A percentile compares a stretch with the other conserved stretches of the same genome.
Evolutionary conservation across 2,113 vertebrate species (phyloP).

Genomic region (Ciconia stormi): DNA sequence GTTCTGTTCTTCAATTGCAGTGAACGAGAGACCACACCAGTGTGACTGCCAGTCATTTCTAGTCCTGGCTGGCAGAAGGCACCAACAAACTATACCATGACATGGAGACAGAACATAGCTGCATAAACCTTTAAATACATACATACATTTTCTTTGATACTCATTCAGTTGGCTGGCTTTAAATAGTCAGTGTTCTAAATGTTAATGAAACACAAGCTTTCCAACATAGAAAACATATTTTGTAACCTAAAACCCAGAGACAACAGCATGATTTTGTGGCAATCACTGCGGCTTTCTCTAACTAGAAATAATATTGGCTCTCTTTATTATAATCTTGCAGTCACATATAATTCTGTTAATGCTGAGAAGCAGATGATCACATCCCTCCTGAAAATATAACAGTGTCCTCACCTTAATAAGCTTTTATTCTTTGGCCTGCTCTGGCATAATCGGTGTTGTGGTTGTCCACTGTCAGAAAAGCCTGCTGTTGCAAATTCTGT

Average conservation of each 20-base stretch:
- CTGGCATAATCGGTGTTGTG: not conserved
- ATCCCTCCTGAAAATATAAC: not conserved
- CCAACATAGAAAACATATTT: not conserved
- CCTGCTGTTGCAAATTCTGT: not conserved
- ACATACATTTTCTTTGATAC: not conserved
- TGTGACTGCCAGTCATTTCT: not conserved
- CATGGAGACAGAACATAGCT: not conserved
- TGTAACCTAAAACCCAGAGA: not conserved
- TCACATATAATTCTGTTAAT: not conserved
- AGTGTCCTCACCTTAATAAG: not conserved
- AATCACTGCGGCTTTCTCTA: not conserved
- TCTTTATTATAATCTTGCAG: not conserved
- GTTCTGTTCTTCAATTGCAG: not conserved
- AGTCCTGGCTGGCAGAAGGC: not conserved
- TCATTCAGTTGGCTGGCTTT: not conserved
- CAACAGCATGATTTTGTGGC: not conserved
- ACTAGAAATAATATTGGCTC: not conserved
- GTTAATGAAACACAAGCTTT: not conserved
- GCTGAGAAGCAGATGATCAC: not conserved
- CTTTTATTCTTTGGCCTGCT: not conserved
- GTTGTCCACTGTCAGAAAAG: not conserved
- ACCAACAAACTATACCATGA: fast-evolving
- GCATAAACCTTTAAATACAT: not conserved
- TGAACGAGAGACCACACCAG: not conserved
- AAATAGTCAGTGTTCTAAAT: not conserved